A percentile compares a stretch with the other conserved stretches of the same genome.
Conservation (phyloP, 2,797 vertebrate genomes). For the Galago senegalensis region DNA sequence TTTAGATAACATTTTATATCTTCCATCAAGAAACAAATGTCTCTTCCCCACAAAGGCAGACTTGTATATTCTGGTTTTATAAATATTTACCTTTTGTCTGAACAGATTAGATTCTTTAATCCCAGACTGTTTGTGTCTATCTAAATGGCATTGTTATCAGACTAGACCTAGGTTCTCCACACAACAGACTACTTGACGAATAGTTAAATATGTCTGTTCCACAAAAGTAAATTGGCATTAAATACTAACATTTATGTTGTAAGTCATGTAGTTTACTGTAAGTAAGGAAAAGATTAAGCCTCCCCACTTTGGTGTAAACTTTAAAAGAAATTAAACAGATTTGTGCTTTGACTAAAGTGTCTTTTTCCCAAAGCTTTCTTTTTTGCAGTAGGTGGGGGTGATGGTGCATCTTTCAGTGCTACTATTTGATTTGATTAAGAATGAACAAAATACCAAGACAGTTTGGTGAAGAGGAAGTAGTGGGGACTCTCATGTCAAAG, state of each 20-base stretch:
- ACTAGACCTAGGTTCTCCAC: slow-evolving; percentile 55
- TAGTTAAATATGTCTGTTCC: slow-evolving; percentile 53
- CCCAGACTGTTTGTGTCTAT: slow-evolving; percentile 82
- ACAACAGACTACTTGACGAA: slow-evolving; percentile 49
- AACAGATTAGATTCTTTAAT: slow-evolving; percentile 84
- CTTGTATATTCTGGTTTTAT: slow-evolving; percentile 81
- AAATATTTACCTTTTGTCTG: slow-evolving; percentile 88
- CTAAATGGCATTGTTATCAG: slow-evolving; percentile 76
- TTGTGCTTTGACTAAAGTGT: slow-evolving; percentile 18
- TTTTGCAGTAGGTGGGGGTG: background rate
- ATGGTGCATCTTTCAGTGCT: background rate
- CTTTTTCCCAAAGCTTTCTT: slow-evolving; percentile 51
- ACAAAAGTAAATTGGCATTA: slow-evolving; percentile 50
- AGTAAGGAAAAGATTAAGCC: slow-evolving; percentile 31
- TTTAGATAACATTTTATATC: slow-evolving; percentile 83
- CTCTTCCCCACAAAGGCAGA: slow-evolving; percentile 79
- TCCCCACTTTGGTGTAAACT: slow-evolving; percentile 9
- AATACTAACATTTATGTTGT: slow-evolving; percentile 47
- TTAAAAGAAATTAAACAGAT: slow-evolving; percentile 52
- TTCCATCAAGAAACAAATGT: slow-evolving; percentile 82
- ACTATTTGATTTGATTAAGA: background rate
- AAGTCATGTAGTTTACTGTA: slow-evolving; percentile 5
- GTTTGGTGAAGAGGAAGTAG: background rate
- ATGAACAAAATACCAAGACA: slow-evolving; percentile 26
- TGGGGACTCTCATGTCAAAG: background rate